phyloP scores from a whole-genome alignment of 2,888 invertebrate genomes.

The Metopia argyrocephala region DNA sequence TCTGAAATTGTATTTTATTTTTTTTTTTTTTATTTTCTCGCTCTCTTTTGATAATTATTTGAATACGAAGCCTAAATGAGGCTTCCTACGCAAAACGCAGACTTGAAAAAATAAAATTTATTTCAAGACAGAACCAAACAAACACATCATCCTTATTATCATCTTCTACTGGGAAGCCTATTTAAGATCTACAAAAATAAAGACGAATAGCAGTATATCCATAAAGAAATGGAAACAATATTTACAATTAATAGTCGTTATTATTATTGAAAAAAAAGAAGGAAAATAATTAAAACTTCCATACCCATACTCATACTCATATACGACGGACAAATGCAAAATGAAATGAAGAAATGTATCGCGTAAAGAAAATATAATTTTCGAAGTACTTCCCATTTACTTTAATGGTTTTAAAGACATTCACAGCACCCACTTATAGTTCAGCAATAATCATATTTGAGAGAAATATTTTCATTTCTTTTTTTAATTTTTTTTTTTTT shows the following conservation, averaged over 20 bases:
- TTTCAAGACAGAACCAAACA: background rate
- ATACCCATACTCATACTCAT: background rate
- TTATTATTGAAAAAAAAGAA: background rate
- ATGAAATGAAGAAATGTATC: background rate
- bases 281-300: slow-evolving; percentile 49
- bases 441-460: background rate
- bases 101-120: no score
- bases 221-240: slow-evolving; percentile 39
- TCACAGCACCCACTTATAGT: background rate
- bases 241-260: slow-evolving; percentile 55
- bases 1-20: slow-evolving; percentile 6
- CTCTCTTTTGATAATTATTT: background rate
- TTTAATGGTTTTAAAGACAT: background rate
- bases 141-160: background rate
- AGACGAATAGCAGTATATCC: background rate
- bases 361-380: background rate
- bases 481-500: background rate
- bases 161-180: background rate
- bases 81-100: background rate
- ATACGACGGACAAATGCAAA: background rate
- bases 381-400: background rate
- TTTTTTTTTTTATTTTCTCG: background rate
- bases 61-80: background rate
- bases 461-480: background rate
- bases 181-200: background rate